phyloP scores from a whole-genome alignment of 1,140 invertebrate genomes.

The Drosophila sechellia region DNA sequence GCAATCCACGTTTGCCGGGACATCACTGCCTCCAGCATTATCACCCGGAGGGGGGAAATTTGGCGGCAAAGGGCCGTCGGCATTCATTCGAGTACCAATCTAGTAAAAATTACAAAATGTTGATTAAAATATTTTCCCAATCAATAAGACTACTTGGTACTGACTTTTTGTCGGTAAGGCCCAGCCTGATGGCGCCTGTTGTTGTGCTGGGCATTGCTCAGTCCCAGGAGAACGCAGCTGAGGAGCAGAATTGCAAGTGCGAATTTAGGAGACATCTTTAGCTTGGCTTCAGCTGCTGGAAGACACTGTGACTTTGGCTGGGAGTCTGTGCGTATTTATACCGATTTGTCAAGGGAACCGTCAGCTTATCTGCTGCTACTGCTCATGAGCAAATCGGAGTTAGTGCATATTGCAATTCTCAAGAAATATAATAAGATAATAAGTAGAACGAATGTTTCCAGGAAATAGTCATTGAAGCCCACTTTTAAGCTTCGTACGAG shows the following conservation, averaged over 20 bases:
- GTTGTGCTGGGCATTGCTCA: not conserved
- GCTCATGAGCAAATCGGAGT: too few species aligned
- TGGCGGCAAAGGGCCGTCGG: not conserved
- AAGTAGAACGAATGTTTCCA: not conserved
- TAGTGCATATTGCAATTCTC: not conserved
- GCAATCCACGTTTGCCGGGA: not conserved
- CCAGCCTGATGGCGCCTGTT: not conserved
- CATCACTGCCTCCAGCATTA: not conserved
- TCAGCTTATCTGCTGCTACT: not conserved
- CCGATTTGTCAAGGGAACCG: not conserved
- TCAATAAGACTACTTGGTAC: not conserved
- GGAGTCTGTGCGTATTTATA: not conserved
- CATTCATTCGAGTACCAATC: not conserved
- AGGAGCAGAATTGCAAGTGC: slow-evolving; percentile 3
- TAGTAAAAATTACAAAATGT: not conserved
- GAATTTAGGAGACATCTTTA: slow-evolving; percentile 10
- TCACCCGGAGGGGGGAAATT: not conserved
- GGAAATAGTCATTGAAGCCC: not conserved
- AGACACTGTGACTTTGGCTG: not conserved
- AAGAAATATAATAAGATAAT: not conserved
- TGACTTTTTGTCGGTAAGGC: not conserved
- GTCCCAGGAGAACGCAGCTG: slow-evolving; percentile 8
- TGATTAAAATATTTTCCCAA: not conserved
- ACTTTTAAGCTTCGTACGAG: too few species aligned
- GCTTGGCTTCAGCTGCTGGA: not conserved